Base-by-base conservation (phyloP, 2,888 invertebrate genomes). In the Tethea ocularis region DNA sequence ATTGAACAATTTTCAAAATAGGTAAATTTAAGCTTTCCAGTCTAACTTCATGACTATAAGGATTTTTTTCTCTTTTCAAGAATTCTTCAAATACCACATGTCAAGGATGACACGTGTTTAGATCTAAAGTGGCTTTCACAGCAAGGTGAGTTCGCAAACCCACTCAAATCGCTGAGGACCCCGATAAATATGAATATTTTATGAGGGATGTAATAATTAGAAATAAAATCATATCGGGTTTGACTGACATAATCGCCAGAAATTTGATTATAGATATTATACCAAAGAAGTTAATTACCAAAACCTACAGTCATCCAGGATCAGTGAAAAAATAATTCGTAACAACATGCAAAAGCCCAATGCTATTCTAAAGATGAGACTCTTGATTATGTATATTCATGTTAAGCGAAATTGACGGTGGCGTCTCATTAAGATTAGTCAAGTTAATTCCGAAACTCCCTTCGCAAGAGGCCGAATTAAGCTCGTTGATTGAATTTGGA, bases 401-500 rank as follows among this genome's bases (percentile, higher is more conserved):
- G 17, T 29, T 29, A 29, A 53, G 29, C 17, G 51, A 57, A 65
- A 61, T 55, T 59, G 38, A 60, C 57, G 67, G 64, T 62, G 61
- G 66, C 62, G 60, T 69, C 68, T 69, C 59, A 67, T 69, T 63
- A 64, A 61, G 64, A 61, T 66, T 64, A 71, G 51, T 57, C 56
- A 66, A 67, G 70, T 72, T 72, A 61, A 20, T 20, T 67, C 51
- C 52, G 66, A 63, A 58, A 60, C 64, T 51, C 46, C 36, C 53
- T 52, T 61, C 56, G 66, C 59, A 57, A 61, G 58, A 52, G n/a
- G 23, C 15, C 22, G 61, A 62, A 69, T 67, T 69, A 66, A 74
- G 69, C 70, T 67, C 72, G 69, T 69, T 74, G 68, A 80, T 75
- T 78, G 70, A 78, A 79, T 77, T 78, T 69, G 63, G 59, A 61